phyloP scores from a whole-genome alignment of 2,113 vertebrate species.

The Tetraodon nigroviridis region DNA sequence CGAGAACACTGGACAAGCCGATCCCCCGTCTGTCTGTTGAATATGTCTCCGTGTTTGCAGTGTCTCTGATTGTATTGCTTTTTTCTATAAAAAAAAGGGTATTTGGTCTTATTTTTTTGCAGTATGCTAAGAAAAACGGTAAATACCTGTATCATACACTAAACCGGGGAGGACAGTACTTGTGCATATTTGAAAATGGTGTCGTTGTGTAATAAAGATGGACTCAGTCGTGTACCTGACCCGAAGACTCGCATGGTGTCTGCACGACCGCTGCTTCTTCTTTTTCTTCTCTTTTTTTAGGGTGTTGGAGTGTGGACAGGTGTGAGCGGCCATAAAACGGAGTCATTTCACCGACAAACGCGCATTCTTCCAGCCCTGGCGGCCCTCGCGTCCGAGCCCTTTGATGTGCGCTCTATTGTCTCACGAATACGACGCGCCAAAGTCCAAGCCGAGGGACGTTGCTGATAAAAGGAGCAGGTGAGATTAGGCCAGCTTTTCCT shows the following conservation, averaged over 20 bases:
- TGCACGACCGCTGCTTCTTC: not conserved
- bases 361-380: not conserved
- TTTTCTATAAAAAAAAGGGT: conserved; percentile 82
- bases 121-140: conserved; percentile 79
- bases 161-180: conserved; percentile 82
- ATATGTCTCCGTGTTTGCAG: conserved; percentile 81
- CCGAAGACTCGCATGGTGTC: conserved; percentile 24
- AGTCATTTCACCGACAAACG: conserved; percentile 40
- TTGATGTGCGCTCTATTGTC: conserved; percentile 51
- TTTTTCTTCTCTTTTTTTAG: conserved; percentile 13
- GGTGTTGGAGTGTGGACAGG: conserved; percentile 50
- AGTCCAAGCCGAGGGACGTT: conserved; percentile 65
- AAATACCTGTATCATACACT: conserved; percentile 93
- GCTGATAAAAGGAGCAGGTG: conserved; percentile 27
- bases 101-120: conserved; percentile 64
- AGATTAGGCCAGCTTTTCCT: conserved; percentile 29
- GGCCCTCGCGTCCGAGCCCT: conserved; percentile 7
- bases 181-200: conserved; percentile 96
- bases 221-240: conserved; percentile 89
- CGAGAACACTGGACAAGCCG: conserved; percentile 73
- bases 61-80: conserved; percentile 80
- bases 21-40: conserved; percentile 73
- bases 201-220: conserved; percentile 95
- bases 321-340: conserved; percentile 58
- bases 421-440: conserved; percentile 51